Conservation (phyloP, 1,140 invertebrate species). For the Leguminivora glycinivorella region DNA sequence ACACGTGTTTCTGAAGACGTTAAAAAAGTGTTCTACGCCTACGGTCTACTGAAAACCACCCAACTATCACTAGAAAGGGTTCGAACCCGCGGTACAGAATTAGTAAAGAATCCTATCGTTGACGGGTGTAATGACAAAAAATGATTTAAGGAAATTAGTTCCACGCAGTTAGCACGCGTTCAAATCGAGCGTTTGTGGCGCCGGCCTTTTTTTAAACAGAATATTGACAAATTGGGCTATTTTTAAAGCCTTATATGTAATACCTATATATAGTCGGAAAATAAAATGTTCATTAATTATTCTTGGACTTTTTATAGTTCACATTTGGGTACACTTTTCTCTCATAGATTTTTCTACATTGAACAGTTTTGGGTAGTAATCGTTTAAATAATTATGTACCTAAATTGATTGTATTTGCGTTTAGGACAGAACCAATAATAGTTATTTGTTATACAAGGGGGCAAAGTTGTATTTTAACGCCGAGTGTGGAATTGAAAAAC, state of each 20-base stretch:
- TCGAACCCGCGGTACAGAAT: background rate
- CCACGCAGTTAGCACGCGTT: slow-evolving; percentile 56
- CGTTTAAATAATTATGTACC: too few relatives aligned
- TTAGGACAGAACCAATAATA: too few relatives aligned
- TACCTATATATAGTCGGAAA: background rate
- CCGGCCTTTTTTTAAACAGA: slow-evolving; percentile 36
- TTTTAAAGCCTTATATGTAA: background rate
- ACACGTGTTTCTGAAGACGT: background rate
- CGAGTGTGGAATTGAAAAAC: too few relatives aligned
- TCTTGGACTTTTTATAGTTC: too few relatives aligned
- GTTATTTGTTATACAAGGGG: too few relatives aligned
- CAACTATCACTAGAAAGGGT: slow-evolving; percentile 18
- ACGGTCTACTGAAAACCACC: slow-evolving; percentile 11
- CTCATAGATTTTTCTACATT: too few relatives aligned
- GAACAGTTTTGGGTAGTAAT: too few relatives aligned
- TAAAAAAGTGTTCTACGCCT: background rate
- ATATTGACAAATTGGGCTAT: slow-evolving; percentile 12
- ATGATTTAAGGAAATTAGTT: slow-evolving; percentile 65
- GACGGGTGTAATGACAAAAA: slow-evolving; percentile 51
- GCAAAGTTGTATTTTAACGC: too few relatives aligned
- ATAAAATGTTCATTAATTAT: too few relatives aligned
- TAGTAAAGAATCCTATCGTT: slow-evolving; percentile 38
- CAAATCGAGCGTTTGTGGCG: slow-evolving; percentile 55
- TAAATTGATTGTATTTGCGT: too few relatives aligned
- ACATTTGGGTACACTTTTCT: too few relatives aligned